Conservation (phyloP, 2,113 vertebrate species). For the Petrocephalus microphthalmus region DNA sequence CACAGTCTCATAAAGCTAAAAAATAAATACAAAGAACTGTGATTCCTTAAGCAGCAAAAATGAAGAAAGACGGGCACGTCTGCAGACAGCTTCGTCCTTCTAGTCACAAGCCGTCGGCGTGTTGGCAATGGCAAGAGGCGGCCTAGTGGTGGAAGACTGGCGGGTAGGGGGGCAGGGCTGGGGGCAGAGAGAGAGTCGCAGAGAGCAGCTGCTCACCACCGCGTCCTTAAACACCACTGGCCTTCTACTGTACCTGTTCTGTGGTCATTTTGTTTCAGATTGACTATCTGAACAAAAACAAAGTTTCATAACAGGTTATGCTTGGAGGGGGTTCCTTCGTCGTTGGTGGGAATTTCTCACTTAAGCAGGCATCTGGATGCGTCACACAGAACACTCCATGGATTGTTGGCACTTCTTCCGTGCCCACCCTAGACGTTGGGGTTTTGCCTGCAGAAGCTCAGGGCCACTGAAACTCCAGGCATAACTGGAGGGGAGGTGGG, state of each 20-base stretch:
- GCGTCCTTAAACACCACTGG: conserved; percentile 19
- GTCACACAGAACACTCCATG: not conserved
- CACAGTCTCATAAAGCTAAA: conserved; percentile 42
- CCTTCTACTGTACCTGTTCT: not conserved
- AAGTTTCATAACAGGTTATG: not conserved
- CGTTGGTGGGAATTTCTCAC: not conserved
- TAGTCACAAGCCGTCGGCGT: conserved; percentile 26
- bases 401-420: not conserved
- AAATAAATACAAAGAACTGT: conserved; percentile 66
- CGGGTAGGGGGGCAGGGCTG: not conserved
- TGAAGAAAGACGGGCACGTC: conserved; percentile 7
- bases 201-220: not conserved
- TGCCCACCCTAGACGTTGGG: not conserved
- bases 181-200: not conserved
- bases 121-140: conserved; percentile 20
- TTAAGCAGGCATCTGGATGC: not conserved
- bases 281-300: not conserved
- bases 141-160: conserved; percentile 38
- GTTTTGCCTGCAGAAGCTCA: not conserved
- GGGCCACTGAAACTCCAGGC: not conserved
- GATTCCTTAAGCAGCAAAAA: conserved; percentile 54
- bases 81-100: conserved; percentile 29
- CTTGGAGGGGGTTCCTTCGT: not conserved
- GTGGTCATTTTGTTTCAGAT: not conserved
- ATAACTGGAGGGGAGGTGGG: not conserved